These are phyloP conservation scores for Okapia johnstoni DNA, from an alignment of 2,113 vertebrate genomes.

Conservation along the genomic window DNA sequence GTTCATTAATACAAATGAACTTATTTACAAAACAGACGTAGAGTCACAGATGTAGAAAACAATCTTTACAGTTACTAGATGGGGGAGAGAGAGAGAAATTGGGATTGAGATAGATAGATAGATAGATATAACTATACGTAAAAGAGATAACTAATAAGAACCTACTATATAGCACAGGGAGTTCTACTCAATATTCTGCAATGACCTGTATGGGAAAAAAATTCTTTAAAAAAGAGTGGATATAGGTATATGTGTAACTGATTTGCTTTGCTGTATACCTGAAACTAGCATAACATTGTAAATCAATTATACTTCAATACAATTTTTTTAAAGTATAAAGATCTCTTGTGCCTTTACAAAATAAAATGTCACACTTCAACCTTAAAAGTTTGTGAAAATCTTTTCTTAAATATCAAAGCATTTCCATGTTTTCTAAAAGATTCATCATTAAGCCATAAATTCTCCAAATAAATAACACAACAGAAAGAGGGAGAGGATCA, in stretches of 20 bases:
- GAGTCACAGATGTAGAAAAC: background rate
- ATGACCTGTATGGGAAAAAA: background rate
- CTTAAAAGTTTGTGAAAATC: background rate
- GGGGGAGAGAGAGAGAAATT: background rate
- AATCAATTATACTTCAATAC: background rate
- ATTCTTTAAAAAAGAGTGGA: background rate
- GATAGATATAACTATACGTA: background rate
- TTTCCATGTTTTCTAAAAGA: background rate
- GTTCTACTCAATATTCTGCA: background rate
- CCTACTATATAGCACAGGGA: background rate
- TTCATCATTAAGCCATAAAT: background rate
- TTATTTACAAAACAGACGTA: background rate
- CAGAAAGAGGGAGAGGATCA: background rate
- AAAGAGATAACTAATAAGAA: background rate
- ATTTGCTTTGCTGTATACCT: background rate
- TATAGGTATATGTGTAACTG: background rate
- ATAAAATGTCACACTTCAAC: constrained; percentile 5
- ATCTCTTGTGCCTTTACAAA: background rate
- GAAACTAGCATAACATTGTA: background rate
- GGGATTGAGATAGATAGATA: background rate
- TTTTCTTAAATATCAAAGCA: background rate
- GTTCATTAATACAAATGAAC: background rate
- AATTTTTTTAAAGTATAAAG: background rate
- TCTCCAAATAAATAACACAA: background rate
- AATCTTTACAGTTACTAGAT: background rate